Percentiles rank a stretch among this genome's conserved stretches.
Conservation (phyloP, 2,888 invertebrate genomes). For the Oxyteleia sp. region DNA sequence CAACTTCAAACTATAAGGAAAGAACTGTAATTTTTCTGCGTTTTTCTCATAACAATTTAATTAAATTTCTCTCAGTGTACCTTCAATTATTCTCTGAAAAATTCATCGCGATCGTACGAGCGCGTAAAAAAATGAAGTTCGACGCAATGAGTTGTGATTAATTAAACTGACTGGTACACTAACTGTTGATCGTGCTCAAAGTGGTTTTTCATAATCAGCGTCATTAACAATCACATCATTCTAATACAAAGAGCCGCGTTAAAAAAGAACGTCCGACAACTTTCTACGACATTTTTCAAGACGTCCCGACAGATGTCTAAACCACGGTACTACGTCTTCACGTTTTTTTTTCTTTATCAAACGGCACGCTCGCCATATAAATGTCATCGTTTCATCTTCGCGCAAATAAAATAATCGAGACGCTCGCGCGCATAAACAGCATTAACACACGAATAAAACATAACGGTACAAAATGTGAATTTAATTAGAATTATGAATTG, state of each 20-base stretch:
- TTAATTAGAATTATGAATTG: slow-evolving; percentile 67
- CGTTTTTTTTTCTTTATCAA: slow-evolving; percentile 36
- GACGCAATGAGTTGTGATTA: slow-evolving; percentile 16
- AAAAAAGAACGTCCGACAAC: slow-evolving; percentile 37
- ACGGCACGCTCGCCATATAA: slow-evolving; percentile 5
- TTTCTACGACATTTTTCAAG: slow-evolving; percentile 39
- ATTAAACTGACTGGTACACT: slow-evolving; percentile 14
- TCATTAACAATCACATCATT: slow-evolving; percentile 23
- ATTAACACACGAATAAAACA: slow-evolving; percentile 28
- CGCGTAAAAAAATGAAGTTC: slow-evolving; percentile 13
- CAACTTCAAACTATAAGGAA: no score
- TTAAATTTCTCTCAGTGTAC: no score
- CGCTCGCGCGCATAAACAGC: slow-evolving; percentile 15
- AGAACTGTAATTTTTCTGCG: no score
- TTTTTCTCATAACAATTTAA: no score
- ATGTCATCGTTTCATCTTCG: slow-evolving; percentile 35
- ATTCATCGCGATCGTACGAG: no score
- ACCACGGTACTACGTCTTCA: background rate
- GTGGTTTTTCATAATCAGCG: slow-evolving; percentile 23
- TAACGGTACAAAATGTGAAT: slow-evolving; percentile 60
- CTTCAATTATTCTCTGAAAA: no score
- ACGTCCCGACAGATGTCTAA: slow-evolving; percentile 37
- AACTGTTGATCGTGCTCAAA: slow-evolving; percentile 32
- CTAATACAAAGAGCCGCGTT: slow-evolving; percentile 20
- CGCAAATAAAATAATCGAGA: slow-evolving; percentile 34